Percentiles rank a stretch among this genome's conserved stretches.
These are phyloP conservation scores for Drosophila phalerata DNA, from an alignment of 2,888 invertebrate genomes.

Conservation along the genomic window DNA sequence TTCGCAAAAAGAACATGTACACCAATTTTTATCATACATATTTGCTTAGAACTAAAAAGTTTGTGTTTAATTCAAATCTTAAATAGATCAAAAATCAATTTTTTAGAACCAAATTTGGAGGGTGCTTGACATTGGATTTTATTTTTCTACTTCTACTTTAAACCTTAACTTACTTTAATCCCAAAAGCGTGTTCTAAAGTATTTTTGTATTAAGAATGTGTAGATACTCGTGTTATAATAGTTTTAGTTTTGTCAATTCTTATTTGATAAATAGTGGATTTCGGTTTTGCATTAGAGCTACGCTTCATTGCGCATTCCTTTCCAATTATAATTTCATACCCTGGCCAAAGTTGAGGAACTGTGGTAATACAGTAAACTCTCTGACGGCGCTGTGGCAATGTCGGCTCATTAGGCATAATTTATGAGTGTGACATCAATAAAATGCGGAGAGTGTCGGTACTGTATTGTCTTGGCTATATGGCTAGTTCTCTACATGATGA, in stretches of 20 bases:
- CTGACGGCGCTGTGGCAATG: constrained; percentile 25
- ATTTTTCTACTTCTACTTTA: no score
- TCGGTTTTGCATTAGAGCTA: constrained; percentile 60
- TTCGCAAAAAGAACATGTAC: background rate
- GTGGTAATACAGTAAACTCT: constrained; percentile 23
- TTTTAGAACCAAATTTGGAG: no score
- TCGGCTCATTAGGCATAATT: constrained; percentile 76
- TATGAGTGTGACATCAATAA: constrained; percentile 68
- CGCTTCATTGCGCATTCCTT: constrained; percentile 72
- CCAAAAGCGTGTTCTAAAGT: background rate
- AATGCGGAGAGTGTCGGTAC: constrained; percentile 41
- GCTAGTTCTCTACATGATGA: constrained; percentile 30
- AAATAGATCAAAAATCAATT: no score
- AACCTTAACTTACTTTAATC: background rate
- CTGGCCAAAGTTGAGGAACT: constrained; percentile 23
- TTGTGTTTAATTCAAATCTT: background rate
- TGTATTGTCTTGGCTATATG: constrained; percentile 25
- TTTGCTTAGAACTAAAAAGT: background rate
- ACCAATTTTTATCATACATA: no score
- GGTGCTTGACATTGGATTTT: no score
- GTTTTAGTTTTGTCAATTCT: background rate
- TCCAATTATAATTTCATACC: constrained; percentile 73
- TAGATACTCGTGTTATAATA: background rate
- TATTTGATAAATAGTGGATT: constrained; percentile 4
- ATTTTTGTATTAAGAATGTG: background rate